Base-by-base conservation (phyloP, 2,888 invertebrate genomes). In the Troides aeacus region DNA sequence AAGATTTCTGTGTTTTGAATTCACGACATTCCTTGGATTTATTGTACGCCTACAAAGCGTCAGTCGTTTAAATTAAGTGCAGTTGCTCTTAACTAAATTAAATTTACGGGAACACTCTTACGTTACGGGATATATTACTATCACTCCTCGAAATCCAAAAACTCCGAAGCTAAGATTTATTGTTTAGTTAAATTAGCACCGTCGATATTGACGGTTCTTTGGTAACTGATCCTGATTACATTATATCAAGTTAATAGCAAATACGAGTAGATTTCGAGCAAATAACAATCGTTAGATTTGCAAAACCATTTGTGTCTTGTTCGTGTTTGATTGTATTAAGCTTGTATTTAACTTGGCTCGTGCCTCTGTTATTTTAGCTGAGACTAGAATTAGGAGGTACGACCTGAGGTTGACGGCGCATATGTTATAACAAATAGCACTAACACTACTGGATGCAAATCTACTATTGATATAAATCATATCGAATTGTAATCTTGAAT, bases 201-300 rank as follows among this genome's bases (percentile, higher is more conserved):
- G 30, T 58, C 56, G 21, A 18, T 61, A 69, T 69, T 64, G 60
- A 62, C 56, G 56, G 21, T 24, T 56, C 23, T 61, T 57, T 21
- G 61, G 62, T 65, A 69, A 62, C 46, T 58, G 62, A 65, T 69
- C 62, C 58, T 66, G 57, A 58, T 58, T 67, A 67, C 21, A 21
- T 60, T 56, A 61, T 50, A 50, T 60, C 30, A 66, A 60, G 60
- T n/a, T 53, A 50, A 53, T 36, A 36, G 50, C 60, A 63, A 62
- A 68, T 68, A 36, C 63, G 30, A 63, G 30, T 62, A 23, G 53
- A 57, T 53, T 62, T 68, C 30, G 56, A 21, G 36, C 21, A 42
- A 61, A 61, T 46, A 30, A 50, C 66, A 30, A 36, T 66, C 50
- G 66, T 66, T 66, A 36, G 59, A 18, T 24, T 60, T 17, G 60